Conservation (phyloP, 2,113 vertebrate genomes). For the Vidua chalybeata region DNA sequence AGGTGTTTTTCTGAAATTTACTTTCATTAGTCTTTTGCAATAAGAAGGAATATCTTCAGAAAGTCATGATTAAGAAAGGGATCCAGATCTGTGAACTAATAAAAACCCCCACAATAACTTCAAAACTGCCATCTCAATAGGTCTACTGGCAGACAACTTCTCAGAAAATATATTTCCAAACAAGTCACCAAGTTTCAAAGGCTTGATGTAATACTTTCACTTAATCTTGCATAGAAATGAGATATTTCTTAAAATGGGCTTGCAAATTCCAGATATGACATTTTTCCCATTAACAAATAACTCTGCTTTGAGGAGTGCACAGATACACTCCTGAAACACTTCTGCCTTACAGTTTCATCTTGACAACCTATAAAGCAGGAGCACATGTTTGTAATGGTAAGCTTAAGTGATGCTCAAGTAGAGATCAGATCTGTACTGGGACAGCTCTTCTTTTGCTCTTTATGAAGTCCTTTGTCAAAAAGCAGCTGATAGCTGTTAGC, state of each 20-base stretch:
- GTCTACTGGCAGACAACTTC: neutral
- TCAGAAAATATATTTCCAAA: neutral
- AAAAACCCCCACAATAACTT: neutral
- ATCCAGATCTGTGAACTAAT: neutral
- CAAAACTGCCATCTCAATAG: neutral
- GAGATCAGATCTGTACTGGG: neutral
- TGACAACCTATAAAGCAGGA: neutral
- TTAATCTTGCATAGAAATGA: neutral
- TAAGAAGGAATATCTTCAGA: neutral
- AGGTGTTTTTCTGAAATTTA: neutral
- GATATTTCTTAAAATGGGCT: neutral
- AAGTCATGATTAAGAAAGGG: neutral
- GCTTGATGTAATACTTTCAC: neutral
- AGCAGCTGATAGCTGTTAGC: neutral
- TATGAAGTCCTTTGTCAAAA: neutral
- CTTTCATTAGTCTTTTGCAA: neutral
- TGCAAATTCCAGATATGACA: fast-evolving
- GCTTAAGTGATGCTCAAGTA: neutral
- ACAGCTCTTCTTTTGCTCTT: neutral
- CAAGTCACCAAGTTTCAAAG: neutral
- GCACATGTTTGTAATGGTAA: neutral
- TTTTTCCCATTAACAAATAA: neutral
- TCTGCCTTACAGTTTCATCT: neutral
- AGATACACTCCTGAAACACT: neutral
- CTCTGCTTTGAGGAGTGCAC: neutral